phyloP scores from a whole-genome alignment of 2,113 vertebrate genomes.

The Bucco capensis region DNA sequence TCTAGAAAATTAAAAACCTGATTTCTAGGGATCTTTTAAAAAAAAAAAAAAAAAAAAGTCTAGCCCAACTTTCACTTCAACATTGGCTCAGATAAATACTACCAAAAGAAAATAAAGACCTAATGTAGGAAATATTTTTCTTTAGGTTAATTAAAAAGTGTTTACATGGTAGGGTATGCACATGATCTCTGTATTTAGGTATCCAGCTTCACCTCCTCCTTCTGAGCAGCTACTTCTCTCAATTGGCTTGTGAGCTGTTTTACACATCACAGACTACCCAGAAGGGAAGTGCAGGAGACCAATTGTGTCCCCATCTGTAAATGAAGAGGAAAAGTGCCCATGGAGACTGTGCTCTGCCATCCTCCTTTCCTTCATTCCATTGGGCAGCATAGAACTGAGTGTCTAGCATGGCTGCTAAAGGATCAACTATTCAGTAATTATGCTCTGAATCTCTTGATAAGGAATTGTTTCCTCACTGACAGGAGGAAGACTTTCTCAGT shows the following conservation, averaged over 20 bases:
- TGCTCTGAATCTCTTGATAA: neutral
- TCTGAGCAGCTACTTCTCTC: neutral
- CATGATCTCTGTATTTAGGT: neutral
- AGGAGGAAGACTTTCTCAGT: neutral
- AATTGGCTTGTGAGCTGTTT: neutral
- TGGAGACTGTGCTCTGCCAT: neutral
- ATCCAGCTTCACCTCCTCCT: neutral
- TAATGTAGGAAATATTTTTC: neutral
- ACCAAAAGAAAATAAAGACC: neutral
- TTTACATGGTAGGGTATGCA: neutral
- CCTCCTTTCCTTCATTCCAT: neutral
- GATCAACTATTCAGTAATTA: neutral
- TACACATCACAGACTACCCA: neutral
- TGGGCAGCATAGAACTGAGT: neutral
- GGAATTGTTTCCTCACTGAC: neutral
- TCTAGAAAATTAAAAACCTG: neutral
- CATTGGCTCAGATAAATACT: neutral
- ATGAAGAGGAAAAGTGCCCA: neutral
- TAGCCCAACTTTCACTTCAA: neutral
- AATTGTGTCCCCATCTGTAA: neutral
- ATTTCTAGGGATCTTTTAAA: neutral
- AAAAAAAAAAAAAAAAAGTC: neutral
- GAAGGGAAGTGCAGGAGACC: neutral
- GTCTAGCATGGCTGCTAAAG: neutral
- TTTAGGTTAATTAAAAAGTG: neutral